Conservation (phyloP, 2,113 vertebrate species). For the Pedionomus torquatus region DNA sequence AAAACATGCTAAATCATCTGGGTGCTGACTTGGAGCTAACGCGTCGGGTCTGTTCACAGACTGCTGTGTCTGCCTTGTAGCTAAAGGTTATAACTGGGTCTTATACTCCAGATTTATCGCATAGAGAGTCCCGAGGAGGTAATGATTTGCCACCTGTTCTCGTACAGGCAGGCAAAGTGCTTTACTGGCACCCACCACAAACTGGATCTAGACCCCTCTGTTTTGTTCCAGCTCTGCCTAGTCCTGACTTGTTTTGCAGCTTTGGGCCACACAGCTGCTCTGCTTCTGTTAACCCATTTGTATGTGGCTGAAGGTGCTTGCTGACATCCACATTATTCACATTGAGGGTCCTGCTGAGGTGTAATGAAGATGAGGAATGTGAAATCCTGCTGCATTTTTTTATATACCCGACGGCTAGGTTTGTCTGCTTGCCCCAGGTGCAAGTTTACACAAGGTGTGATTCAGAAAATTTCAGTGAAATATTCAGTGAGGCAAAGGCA, state of each 20-base stretch:
- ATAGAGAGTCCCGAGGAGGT: not conserved
- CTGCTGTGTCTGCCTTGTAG: not conserved
- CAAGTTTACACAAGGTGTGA: not conserved
- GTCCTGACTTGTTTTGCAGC: slow-evolving; percentile 29
- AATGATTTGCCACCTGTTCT: not conserved
- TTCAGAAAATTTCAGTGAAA: not conserved
- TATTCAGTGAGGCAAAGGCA: not conserved
- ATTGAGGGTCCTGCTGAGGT: not conserved
- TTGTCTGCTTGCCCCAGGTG: not conserved
- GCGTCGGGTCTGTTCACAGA: rapidly evolving
- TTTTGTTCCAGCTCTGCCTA: not conserved
- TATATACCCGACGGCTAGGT: not conserved
- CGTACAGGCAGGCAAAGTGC: not conserved
- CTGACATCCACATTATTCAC: not conserved
- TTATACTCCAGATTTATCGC: not conserved
- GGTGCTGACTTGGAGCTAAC: not conserved
- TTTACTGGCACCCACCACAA: not conserved
- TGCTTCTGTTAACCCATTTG: slow-evolving; percentile 21
- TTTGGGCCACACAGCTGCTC: slow-evolving; percentile 56
- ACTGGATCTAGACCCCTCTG: not conserved
- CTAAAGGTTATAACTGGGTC: not conserved
- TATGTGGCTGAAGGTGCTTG: not conserved
- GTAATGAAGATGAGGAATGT: not conserved
- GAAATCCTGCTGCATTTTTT: not conserved
- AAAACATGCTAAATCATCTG: not conserved